Conservation (phyloP, 2,888 invertebrate species). For the Agriopis leucophaearia region DNA sequence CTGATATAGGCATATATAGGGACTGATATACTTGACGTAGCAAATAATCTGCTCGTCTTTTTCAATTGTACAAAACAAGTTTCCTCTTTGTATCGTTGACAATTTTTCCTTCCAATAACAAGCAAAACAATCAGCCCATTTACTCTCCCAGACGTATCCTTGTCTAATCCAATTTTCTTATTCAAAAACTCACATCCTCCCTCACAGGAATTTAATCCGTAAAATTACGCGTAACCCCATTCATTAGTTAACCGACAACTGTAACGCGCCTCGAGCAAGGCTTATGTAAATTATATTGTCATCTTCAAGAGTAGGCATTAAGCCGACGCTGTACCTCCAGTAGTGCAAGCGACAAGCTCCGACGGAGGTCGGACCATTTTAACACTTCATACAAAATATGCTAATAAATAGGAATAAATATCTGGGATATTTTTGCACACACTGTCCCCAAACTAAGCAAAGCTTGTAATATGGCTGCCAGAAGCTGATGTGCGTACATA, state of each 20-base stretch:
- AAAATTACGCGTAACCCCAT: constrained; percentile 51
- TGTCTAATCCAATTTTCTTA: constrained; percentile 41
- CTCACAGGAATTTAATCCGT: constrained; percentile 44
- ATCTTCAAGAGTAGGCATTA: constrained; percentile 72
- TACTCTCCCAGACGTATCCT: constrained; percentile 25
- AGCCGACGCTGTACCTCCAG: constrained; percentile 41
- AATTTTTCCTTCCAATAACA: constrained; percentile 13
- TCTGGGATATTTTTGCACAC: too few relatives aligned
- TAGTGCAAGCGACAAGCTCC: constrained; percentile 4
- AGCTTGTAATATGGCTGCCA: too few relatives aligned
- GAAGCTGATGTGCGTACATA: too few relatives aligned
- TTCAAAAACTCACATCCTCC: constrained; percentile 36
- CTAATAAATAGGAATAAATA: too few relatives aligned
- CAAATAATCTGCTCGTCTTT: neutral
- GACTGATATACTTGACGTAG: neutral
- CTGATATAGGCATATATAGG: neutral
- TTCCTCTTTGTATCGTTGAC: constrained; percentile 3
- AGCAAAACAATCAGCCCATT: constrained; percentile 29
- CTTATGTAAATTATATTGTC: constrained; percentile 76
- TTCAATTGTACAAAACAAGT: neutral
- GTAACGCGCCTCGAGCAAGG: constrained; percentile 57
- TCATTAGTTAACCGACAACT: constrained; percentile 59
- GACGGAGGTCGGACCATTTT: too few relatives aligned
- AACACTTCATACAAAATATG: too few relatives aligned
- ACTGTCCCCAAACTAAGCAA: too few relatives aligned